Evolutionary conservation across 1,140 invertebrate genomes (phyloP).

Genomic region (Drosophila repleta): DNA sequence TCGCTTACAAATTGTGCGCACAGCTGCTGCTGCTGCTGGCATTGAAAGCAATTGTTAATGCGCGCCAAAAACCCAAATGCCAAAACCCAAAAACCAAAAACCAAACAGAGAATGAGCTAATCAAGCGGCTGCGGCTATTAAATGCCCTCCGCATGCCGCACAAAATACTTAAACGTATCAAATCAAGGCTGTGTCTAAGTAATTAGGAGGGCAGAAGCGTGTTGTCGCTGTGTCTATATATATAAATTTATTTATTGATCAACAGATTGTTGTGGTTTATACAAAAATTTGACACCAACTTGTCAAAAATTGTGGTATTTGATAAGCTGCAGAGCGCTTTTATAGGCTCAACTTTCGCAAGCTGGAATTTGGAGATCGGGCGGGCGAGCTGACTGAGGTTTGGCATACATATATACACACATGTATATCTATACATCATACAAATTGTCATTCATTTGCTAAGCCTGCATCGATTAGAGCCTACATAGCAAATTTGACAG

Average conservation of each 20-base stretch:
- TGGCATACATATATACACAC: too few relatives aligned
- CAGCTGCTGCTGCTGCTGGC: constrained; percentile 29
- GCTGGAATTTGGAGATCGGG: too few relatives aligned
- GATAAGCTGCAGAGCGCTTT: background rate
- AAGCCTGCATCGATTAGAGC: background rate
- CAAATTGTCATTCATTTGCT: background rate
- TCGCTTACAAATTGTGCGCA: constrained; percentile 32
- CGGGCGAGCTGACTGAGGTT: too few relatives aligned
- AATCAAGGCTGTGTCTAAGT: constrained; percentile 1
- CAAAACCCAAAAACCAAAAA: constrained; percentile 11
- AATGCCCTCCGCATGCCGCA: constrained; percentile 12
- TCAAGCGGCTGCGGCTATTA: constrained; percentile 5
- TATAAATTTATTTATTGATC: constrained; percentile 1
- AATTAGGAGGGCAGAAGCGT: background rate
- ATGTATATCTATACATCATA: too few relatives aligned
- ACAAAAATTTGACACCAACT: constrained; percentile 5
- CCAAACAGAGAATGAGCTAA: constrained; percentile 6
- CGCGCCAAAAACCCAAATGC: constrained; percentile 15
- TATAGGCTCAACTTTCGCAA: background rate
- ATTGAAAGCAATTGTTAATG: constrained; percentile 41
- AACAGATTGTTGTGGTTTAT: background rate
- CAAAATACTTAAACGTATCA: constrained; percentile 1
- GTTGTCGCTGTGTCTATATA: too few relatives aligned
- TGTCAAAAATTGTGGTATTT: background rate
- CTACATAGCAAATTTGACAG: background rate